phyloP scores from a whole-genome alignment of 1,140 invertebrate species.

The Eufriesea mexicana region DNA sequence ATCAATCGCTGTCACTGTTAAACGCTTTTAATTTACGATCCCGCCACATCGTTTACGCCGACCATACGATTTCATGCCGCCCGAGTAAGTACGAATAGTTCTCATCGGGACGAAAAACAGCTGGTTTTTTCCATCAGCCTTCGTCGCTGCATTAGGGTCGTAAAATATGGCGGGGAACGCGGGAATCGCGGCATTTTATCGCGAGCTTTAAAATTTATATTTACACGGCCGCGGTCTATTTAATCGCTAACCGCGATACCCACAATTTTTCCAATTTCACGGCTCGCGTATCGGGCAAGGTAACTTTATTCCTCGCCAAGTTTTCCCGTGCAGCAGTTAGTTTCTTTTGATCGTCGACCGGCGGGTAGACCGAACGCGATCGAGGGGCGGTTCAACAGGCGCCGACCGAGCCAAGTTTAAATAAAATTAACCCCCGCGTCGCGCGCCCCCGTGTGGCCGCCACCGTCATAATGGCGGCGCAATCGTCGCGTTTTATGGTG shows the following conservation, averaged over 20 bases:
- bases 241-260: neutral
- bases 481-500: conserved; percentile 15
- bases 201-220: neutral
- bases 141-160: neutral
- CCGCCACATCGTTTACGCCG: too few species aligned
- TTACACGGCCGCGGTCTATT: neutral
- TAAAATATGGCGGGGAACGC: neutral
- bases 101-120: neutral
- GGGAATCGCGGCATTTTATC: neutral
- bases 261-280: conserved; percentile 5
- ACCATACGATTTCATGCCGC: too few species aligned
- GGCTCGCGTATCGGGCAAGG: neutral
- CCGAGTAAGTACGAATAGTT: neutral
- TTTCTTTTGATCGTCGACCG: neutral
- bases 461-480: neutral
- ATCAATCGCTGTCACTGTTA: too few species aligned
- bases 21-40: too few species aligned
- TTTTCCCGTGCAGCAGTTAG: neutral
- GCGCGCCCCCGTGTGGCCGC: neutral
- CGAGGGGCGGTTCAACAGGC: neutral
- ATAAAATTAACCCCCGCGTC: conserved; percentile 26
- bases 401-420: neutral
- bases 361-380: neutral
- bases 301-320: neutral
- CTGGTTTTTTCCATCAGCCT: neutral